Evolutionary conservation across 2,888 invertebrate genomes (phyloP).

Genomic region (Dioctria linearis): DNA sequence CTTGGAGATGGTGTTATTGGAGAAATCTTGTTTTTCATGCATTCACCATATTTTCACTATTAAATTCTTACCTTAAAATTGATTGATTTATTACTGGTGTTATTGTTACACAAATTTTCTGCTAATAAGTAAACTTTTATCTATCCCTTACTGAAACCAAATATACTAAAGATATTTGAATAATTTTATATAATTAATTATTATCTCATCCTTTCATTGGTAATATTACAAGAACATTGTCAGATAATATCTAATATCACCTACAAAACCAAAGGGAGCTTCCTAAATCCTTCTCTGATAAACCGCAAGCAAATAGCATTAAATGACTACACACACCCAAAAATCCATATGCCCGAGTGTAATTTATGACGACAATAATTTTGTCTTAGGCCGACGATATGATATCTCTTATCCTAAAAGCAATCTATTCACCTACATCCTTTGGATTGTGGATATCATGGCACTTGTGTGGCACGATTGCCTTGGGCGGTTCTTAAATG

Average conservation of each 20-base stretch:
- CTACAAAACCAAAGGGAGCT: slow-evolving; percentile 10
- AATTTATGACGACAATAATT: slow-evolving; percentile 51
- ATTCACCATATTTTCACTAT: no score
- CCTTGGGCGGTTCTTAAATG: slow-evolving; percentile 47
- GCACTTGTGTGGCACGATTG: slow-evolving; percentile 22
- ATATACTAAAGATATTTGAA: slow-evolving; percentile 15
- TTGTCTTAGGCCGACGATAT: slow-evolving; percentile 49
- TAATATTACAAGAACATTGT: neutral
- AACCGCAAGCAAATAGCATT: slow-evolving; percentile 41
- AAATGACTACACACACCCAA: slow-evolving; percentile 41
- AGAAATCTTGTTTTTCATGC: no score
- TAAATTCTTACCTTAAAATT: no score
- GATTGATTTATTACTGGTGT: no score
- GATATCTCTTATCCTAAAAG: slow-evolving; percentile 50
- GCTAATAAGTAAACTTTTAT: no score
- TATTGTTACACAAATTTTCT: no score
- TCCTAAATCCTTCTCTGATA: slow-evolving; percentile 38
- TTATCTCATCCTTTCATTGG: slow-evolving; percentile 24
- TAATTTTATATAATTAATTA: slow-evolving; percentile 34
- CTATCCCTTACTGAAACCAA: neutral
- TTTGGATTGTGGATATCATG: slow-evolving; percentile 21
- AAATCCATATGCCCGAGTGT: slow-evolving; percentile 29
- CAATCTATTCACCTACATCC: slow-evolving; percentile 50
- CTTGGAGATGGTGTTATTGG: no score
- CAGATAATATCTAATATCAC: neutral